Percentiles rank a stretch among this genome's conserved stretches.
phyloP scores from a whole-genome alignment of 2,113 vertebrate species.

The Pyrgilauda ruficollis region DNA sequence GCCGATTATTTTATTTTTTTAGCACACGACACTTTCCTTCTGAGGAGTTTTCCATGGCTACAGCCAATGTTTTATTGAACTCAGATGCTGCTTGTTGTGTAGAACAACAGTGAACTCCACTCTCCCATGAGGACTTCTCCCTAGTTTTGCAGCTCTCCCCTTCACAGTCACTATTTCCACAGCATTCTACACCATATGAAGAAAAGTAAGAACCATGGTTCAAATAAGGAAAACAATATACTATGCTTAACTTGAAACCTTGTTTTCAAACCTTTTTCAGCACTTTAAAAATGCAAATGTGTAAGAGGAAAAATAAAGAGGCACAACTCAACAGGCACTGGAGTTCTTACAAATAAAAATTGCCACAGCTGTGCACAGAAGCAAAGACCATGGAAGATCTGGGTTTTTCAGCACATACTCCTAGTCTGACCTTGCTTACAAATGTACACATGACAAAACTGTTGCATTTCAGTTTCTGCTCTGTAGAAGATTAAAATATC shows the following conservation, averaged over 20 bases:
- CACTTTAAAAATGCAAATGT: background rate
- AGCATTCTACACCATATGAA: background rate
- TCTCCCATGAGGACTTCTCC: background rate
- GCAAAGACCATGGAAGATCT: background rate
- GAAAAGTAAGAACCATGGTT: background rate
- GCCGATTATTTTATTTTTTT: background rate
- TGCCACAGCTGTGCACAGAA: background rate
- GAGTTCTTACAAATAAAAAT: background rate
- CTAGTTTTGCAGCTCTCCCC: background rate
- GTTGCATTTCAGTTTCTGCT: background rate
- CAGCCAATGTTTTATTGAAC: background rate
- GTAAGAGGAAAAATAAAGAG: background rate
- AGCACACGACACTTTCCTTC: background rate
- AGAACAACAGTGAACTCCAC: background rate
- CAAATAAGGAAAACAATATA: background rate
- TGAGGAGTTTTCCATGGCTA: background rate
- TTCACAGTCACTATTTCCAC: background rate
- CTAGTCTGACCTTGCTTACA: background rate
- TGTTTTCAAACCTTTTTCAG: background rate
- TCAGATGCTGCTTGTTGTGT: background rate
- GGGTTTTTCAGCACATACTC: background rate
- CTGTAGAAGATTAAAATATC: background rate
- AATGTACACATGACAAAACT: background rate
- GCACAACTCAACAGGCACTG: background rate
- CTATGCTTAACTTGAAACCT: background rate